A percentile compares a stretch with the other conserved stretches of the same genome.
Evolutionary conservation across 1,140 invertebrate genomes (phyloP).

Genomic region (Lordiphosa clarofinis): DNA sequence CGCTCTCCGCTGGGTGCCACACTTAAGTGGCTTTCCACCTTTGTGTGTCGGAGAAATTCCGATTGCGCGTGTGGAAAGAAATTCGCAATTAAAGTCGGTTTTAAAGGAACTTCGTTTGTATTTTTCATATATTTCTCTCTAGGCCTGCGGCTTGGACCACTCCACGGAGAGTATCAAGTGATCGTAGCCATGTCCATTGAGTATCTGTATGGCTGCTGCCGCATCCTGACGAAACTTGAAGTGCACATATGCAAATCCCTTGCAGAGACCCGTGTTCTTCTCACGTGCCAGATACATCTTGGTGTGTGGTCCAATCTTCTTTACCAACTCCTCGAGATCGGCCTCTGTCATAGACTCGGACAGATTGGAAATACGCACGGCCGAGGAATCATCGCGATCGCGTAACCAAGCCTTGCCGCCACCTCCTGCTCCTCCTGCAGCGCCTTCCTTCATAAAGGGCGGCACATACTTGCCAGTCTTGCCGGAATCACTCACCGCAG

Average conservation of each 20-base stretch:
- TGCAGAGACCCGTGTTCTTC: conserved; percentile 88
- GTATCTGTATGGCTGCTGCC: conserved; percentile 91
- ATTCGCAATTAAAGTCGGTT: conserved; percentile 49
- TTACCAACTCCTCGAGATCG: conserved; percentile 97
- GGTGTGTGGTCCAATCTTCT: conserved; percentile 81
- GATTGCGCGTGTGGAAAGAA: conserved; percentile 30
- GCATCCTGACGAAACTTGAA: conserved; percentile 95
- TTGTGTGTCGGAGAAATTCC: conserved; percentile 28
- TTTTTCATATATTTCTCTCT: conserved; percentile 3
- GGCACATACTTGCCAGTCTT: conserved; percentile 88
- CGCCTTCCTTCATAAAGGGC: conserved; percentile 92
- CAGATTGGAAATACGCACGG: conserved; percentile 98
- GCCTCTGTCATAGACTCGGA: conserved; percentile 97
- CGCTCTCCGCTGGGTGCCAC: conserved; percentile 2
- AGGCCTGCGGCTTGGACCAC: conserved; percentile 94
- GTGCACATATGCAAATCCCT: conserved; percentile 98
- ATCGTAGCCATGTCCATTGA: conserved; percentile 98
- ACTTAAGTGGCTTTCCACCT: conserved; percentile 54
- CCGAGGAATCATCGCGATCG: conserved; percentile 89
- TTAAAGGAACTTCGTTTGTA: conserved; percentile 39
- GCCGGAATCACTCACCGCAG: conserved; percentile 63
- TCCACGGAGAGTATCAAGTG: conserved; percentile 98
- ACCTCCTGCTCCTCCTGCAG: conserved; percentile 63
- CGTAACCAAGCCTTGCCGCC: conserved; percentile 78
- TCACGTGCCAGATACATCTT: conserved; percentile 95